Evolutionary conservation across 2,113 vertebrate genomes (phyloP).

Genomic region (Tautogolabrus adspersus): DNA sequence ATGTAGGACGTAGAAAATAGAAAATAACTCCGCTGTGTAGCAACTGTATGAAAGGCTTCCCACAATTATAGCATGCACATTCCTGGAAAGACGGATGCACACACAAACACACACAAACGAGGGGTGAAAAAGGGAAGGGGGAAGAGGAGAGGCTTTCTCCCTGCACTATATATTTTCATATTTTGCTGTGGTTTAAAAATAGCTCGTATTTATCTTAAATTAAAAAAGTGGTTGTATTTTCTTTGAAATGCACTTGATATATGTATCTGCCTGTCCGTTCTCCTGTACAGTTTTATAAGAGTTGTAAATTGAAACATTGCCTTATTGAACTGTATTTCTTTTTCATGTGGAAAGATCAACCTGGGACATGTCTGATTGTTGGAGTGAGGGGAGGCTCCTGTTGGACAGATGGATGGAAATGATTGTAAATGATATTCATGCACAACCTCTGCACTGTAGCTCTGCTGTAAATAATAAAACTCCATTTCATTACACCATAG

Average conservation of each 20-base stretch:
- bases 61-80: conserved; percentile 70
- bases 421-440: conserved; percentile 67
- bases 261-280: conserved; percentile 21
- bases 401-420: conserved; percentile 61
- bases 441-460: conserved; percentile 68
- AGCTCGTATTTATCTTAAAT: conserved; percentile 50
- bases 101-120: conserved; percentile 35
- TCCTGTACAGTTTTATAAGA: conserved; percentile 84
- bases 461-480: conserved; percentile 79
- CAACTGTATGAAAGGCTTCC: conserved; percentile 69
- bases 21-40: conserved; percentile 65
- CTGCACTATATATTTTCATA: conserved; percentile 54
- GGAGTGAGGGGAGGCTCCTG: conserved; percentile 47
- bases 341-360: conserved; percentile 64
- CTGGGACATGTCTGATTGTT: conserved; percentile 42
- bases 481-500: conserved; percentile 69
- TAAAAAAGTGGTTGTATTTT: conserved; percentile 45
- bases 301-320: conserved; percentile 79
- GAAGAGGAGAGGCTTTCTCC: conserved; percentile 27
- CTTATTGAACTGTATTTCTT: conserved; percentile 76
- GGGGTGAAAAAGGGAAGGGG: conserved; percentile 32
- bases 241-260: conserved; percentile 30
- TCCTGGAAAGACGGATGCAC: conserved; percentile 63
- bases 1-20: conserved; percentile 61
- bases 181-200: conserved; percentile 67